Base-by-base conservation (phyloP, 2,888 invertebrate genomes). In the Suillia variegata region DNA sequence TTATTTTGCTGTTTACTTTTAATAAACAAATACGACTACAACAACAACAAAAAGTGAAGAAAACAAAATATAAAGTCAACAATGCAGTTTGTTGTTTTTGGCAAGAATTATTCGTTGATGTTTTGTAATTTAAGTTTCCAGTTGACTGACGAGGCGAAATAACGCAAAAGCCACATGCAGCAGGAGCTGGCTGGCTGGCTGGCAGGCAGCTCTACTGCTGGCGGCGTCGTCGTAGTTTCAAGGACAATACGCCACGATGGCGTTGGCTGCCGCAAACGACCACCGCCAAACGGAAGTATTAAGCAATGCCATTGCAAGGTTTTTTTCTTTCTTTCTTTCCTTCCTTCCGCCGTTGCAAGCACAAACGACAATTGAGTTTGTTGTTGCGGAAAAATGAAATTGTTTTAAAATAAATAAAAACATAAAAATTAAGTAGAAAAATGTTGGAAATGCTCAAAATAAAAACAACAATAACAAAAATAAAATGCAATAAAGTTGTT, bases 81-180 rank as follows among this genome's bases (percentile, higher is more conserved):
- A 45, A 45, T 45, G 17, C 17, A 17, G 17, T 45, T 17, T 4
- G 45, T 45, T 18, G n/a, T 38, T 38, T 38, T 38, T 38, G 38
- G 4, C n/a, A n/a, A n/a, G n/a, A n/a, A n/a, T n/a, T n/a, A n/a
- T n/a, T 26, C 26, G 26, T 26, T 26, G 26, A 6, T 26, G 26
- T 13, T 38, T 38, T 38, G 10, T 13, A 10, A 38, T 38, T 34
- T 48, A 15, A 50, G 54, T 58, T 58, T 58, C 54, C 58, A 58
- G 42, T 26, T 42, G 54, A 58, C 49, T 54, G 58, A n/a, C n/a
- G n/a, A 58, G 58, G 58, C 54, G 58, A 54, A 58, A 58, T 54
- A 58, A 54, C 54, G 42, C 26, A 38, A 42, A 49, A 58, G 54
- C 58, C 58, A 58, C 58, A 12, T 21, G 26, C 45, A 20, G 13